These are phyloP conservation scores for Temnothorax longispinosus DNA, from an alignment of 1,140 invertebrate species.

Conservation along the genomic window DNA sequence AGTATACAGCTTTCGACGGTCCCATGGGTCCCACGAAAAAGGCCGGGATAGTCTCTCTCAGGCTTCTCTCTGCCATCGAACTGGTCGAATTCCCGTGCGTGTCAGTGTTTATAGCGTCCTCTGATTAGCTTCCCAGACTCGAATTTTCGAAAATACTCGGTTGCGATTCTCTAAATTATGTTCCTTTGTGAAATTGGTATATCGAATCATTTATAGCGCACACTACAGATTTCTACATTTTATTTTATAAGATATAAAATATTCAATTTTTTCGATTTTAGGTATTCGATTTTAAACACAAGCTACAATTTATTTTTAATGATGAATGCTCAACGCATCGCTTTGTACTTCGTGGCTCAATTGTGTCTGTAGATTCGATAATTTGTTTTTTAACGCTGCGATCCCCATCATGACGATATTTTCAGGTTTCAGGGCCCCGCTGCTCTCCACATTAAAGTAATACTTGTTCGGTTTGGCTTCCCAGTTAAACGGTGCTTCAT, in stretches of 20 bases:
- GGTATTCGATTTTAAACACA: neutral
- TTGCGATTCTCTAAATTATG: neutral
- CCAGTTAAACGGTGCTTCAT: conserved; percentile 96
- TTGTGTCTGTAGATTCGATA: conserved; percentile 97
- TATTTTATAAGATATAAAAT: conserved; percentile 14
- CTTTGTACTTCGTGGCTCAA: conserved; percentile 94
- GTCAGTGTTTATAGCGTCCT: neutral
- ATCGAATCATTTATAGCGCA: neutral
- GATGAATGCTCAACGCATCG: conserved; percentile 91
- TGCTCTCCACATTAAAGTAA: conserved; percentile 98
- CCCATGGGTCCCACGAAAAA: too few relatives aligned
- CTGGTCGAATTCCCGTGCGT: too few relatives aligned
- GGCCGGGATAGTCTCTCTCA: too few relatives aligned
- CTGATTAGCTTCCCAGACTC: neutral
- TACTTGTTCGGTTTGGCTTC: conserved; percentile 99
- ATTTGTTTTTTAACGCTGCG: conserved; percentile 96
- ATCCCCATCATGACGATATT: conserved; percentile 99
- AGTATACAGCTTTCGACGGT: too few relatives aligned
- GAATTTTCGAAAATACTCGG: neutral
- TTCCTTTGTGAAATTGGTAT: neutral
- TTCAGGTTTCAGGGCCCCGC: conserved; percentile 97
- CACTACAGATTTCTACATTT: neutral
- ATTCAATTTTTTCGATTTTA: neutral
- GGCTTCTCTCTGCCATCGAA: too few relatives aligned
- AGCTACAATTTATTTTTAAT: conserved; percentile 70